A percentile compares a stretch with the other conserved stretches of the same genome.
phyloP scores from a whole-genome alignment of 2,113 vertebrate genomes.

The Gymnocephalus cernua region DNA sequence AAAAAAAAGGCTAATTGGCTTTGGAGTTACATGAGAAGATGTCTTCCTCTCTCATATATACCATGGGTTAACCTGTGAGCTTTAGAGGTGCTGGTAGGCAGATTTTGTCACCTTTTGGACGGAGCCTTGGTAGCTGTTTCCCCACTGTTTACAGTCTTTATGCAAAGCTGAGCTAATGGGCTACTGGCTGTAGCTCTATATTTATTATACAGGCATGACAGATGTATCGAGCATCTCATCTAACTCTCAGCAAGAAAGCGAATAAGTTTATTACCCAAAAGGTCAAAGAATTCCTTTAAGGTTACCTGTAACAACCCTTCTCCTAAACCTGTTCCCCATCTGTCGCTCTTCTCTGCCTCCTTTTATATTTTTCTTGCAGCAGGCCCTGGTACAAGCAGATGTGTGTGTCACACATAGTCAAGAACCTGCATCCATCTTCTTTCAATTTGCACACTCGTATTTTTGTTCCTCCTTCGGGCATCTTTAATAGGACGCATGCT shows the following conservation, averaged over 20 bases:
- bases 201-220: not conserved
- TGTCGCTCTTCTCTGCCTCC: conserved; percentile 25
- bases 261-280: not conserved
- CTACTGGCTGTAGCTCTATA: not conserved
- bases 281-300: not conserved
- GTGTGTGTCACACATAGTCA: conserved; percentile 67
- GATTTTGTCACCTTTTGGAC: not conserved
- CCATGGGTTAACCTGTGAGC: not conserved
- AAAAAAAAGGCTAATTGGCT: too few relatives aligned
- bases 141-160: not conserved
- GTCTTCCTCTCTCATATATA: too few relatives aligned
- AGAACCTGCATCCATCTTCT: conserved; percentile 53
- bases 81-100: not conserved
- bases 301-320: not conserved
- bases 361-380: conserved; percentile 49
- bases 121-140: not conserved
- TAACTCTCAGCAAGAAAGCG: not conserved
- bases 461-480: conserved; percentile 38
- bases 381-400: conserved; percentile 70
- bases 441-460: conserved; percentile 11
- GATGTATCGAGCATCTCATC: not conserved
- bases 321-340: not conserved
- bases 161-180: conserved; percentile 2
- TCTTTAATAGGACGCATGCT: conserved; percentile 63
- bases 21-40: too few relatives aligned